Conservation (phyloP, 1,140 invertebrate genomes). For the Thrips palmi region DNA sequence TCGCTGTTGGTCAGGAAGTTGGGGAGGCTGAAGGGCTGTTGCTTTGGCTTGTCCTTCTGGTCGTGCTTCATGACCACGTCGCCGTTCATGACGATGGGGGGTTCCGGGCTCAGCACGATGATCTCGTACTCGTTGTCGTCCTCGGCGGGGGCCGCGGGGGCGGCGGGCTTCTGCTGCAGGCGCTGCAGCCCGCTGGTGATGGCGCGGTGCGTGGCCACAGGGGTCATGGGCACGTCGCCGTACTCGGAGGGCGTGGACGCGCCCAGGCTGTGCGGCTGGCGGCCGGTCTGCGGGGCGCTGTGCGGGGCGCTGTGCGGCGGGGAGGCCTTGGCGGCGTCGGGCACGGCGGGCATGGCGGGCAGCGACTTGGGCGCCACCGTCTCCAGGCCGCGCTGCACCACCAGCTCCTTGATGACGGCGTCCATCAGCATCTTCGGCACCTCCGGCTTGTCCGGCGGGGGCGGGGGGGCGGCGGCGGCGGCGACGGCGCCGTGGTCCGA, state of each 20-base stretch:
- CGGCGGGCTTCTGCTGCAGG: too few relatives aligned
- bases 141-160: slow-evolving; percentile 5
- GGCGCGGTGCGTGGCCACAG: slow-evolving; percentile 2
- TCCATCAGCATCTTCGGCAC: slow-evolving; percentile 27
- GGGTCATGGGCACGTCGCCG: slow-evolving; percentile 35
- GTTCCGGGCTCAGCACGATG: slow-evolving; percentile 15
- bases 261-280: too few relatives aligned
- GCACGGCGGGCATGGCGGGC: neutral
- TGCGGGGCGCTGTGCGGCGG: too few relatives aligned
- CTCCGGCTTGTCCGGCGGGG: slow-evolving; percentile 10
- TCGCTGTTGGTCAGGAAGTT: slow-evolving; percentile 28
- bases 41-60: too few relatives aligned
- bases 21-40: slow-evolving; percentile 27
- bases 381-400: slow-evolving; percentile 25
- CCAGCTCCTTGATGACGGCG: slow-evolving; percentile 30
- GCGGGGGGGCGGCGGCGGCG: too few relatives aligned
- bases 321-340: too few relatives aligned
- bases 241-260: slow-evolving; percentile 38
- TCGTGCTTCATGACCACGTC: too few relatives aligned
- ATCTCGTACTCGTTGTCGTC: slow-evolving; percentile 27
- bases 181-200: neutral
- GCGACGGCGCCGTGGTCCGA: neutral
- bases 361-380: too few relatives aligned
- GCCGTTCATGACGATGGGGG: slow-evolving; percentile 25
- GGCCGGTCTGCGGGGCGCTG: too few relatives aligned